phyloP scores from a whole-genome alignment of 2,113 vertebrate genomes.

The Ptilonorhynchus violaceus region DNA sequence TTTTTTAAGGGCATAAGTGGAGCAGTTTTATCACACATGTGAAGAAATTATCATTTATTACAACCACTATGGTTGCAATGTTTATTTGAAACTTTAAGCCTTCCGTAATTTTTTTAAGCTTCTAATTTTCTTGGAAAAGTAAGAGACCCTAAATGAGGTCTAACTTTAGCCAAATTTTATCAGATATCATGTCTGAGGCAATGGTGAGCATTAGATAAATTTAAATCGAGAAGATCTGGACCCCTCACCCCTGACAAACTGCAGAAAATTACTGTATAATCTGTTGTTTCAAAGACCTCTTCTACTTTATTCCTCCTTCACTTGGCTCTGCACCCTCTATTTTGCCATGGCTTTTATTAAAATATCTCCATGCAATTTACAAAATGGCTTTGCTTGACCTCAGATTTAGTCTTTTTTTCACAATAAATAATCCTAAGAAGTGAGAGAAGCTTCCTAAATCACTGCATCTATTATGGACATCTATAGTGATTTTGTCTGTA shows the following conservation, averaged over 20 bases:
- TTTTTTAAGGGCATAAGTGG: not conserved
- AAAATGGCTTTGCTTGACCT: not conserved
- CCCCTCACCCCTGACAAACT: not conserved
- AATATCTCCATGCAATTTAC: not conserved
- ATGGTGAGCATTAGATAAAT: not conserved
- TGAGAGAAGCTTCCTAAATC: not conserved
- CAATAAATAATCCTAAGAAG: not conserved
- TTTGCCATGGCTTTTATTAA: not conserved
- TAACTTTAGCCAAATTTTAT: not conserved
- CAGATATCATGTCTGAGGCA: not conserved
- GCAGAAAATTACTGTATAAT: not conserved
- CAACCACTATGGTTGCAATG: not conserved
- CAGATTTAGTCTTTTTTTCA: not conserved
- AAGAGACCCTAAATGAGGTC: not conserved
- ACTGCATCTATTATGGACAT: not conserved
- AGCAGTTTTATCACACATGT: fast-evolving
- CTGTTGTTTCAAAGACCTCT: not conserved
- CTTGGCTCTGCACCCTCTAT: not conserved
- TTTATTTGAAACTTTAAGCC: not conserved
- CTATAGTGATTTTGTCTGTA: not conserved
- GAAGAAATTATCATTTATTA: not conserved
- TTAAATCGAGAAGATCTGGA: not conserved
- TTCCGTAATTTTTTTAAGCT: not conserved
- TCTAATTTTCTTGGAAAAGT: not conserved
- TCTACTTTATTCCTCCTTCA: not conserved